phyloP scores from a whole-genome alignment of 2,113 vertebrate genomes.

The Azemiops feae region DNA sequence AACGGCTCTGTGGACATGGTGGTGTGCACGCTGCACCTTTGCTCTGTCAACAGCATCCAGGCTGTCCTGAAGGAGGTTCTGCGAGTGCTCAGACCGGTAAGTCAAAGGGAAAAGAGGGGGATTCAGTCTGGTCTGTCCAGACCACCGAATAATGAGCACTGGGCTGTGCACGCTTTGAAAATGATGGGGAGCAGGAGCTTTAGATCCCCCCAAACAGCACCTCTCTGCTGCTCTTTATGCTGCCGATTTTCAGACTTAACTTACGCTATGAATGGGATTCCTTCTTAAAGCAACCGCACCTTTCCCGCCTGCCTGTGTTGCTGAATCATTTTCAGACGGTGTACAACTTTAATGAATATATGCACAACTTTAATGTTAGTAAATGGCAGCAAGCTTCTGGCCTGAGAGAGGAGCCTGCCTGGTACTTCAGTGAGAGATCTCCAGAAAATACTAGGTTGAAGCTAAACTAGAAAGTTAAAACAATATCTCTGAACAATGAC shows the following conservation, averaged over 20 bases:
- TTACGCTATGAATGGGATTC: neutral
- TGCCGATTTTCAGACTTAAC: neutral
- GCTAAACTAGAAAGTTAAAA: neutral
- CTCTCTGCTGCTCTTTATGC: neutral
- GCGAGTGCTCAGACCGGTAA: slow-evolving; percentile 76
- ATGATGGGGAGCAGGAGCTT: neutral
- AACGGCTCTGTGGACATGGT: slow-evolving; percentile 75
- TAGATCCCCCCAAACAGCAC: neutral
- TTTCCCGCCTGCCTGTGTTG: neutral
- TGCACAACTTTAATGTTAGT: neutral
- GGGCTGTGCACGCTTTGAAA: neutral
- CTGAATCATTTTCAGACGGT: neutral
- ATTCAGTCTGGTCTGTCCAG: no score
- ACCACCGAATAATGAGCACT: no score
- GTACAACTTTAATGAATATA: neutral
- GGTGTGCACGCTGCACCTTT: slow-evolving; percentile 79
- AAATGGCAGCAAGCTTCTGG: neutral
- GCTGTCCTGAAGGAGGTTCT: slow-evolving; percentile 70
- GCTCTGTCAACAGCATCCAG: slow-evolving; percentile 63
- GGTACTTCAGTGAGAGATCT: neutral
- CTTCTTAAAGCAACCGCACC: neutral
- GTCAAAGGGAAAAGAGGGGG: slow-evolving; percentile 20
- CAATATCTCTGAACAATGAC: neutral
- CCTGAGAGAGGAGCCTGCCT: neutral
- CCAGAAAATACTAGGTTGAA: neutral